phyloP scores from a whole-genome alignment of 2,113 vertebrate species.

The Laticauda colubrina region DNA sequence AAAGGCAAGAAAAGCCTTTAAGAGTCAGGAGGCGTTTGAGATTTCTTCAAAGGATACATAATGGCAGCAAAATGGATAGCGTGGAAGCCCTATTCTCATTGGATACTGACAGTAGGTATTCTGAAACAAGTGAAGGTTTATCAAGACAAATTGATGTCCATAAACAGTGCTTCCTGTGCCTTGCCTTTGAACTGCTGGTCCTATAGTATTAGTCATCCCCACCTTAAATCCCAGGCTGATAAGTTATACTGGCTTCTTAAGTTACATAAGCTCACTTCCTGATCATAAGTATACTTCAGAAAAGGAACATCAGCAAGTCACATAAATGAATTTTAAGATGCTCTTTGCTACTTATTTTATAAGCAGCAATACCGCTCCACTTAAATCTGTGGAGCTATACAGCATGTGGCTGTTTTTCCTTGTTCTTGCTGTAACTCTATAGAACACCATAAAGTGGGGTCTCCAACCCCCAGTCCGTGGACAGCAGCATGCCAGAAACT shows the following conservation, averaged over 20 bases:
- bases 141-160: neutral
- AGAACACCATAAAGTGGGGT: neutral
- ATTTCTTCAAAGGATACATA: neutral
- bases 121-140: neutral
- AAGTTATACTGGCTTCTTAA: neutral
- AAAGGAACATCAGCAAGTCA: neutral
- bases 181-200: neutral
- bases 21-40: neutral
- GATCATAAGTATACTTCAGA: neutral
- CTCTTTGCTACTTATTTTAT: neutral
- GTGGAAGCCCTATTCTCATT: neutral
- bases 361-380: neutral
- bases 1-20: neutral
- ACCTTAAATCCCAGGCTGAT: neutral
- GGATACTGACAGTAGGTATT: neutral
- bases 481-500: no score
- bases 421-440: neutral
- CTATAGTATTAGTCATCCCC: neutral
- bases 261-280: neutral
- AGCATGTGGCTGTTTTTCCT: neutral
- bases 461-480: no score
- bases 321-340: neutral
- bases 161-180: neutral
- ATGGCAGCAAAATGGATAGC: neutral
- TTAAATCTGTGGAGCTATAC: neutral